Base-by-base conservation (phyloP, 1,140 invertebrate species). In the Saccostrea echinata region DNA sequence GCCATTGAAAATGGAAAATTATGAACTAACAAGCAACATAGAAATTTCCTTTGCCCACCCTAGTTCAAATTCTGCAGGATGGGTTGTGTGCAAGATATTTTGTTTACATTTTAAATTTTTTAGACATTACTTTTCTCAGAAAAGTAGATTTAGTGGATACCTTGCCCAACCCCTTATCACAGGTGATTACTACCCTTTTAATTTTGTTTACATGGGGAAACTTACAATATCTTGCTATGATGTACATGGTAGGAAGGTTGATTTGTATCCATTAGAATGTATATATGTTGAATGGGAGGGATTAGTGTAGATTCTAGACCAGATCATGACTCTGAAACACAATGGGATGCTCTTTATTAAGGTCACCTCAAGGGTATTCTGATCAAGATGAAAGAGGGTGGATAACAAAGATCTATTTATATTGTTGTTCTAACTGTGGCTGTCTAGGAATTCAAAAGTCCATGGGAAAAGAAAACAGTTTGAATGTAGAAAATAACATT, bases 231-330 rank as follows among this genome's bases (percentile, higher is more conserved):
- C 43, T 61, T 61, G 18, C 55, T 61, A 61, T 61, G 16, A n/a
- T 33, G 24, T 76, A 76, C 68, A 27, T 30, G 16, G 27, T 13
- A 30, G 68, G 8, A 30, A 27, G 24, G 18, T 61, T 6, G 55
- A 1, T 55, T 3, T 55, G 18, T 13, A 1, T 55, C 53, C 53
- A 55, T 55, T 3, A 76, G 27, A 33, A 76, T 76, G 68, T 13
- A 76, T 16, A 43, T 43, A 27, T 16, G 30, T 35, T 76, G 68
- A 76, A 76, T 76, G 24, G 27, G 11, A 76, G 27, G 16, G 68
- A 76, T 76, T 76, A 30, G 13, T 76, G 68, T 61, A 76, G 68
- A 76, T 76, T 33, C 11, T 27, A 76, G 68, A 76, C 68, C 24
- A 76, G 68, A 76, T 76, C 13, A 76, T 76, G 68, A 30, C 68